phyloP scores from a whole-genome alignment of 2,888 invertebrate species.

The Pandemis cinnamomeana region DNA sequence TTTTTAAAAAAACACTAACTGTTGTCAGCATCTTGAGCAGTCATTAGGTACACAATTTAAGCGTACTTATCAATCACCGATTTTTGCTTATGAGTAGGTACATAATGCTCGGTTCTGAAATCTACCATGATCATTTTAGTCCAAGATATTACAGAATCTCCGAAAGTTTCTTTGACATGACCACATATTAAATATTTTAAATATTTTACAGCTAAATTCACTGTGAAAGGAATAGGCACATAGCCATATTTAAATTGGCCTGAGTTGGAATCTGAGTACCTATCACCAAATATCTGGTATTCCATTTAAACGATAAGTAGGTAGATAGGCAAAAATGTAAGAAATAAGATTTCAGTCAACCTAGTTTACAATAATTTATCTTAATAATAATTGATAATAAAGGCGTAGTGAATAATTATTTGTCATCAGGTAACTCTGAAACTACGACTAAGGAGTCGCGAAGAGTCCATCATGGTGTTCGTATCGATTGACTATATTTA shows the following conservation, averaged over 20 bases:
- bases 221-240: neutral
- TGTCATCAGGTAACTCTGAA: too few species aligned
- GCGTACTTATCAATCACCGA: too few species aligned
- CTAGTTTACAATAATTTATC: neutral
- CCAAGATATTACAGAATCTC: neutral
- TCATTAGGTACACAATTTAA: too few species aligned
- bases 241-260: neutral
- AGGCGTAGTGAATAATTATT: too few species aligned
- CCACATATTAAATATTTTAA: neutral
- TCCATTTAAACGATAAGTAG: constrained; percentile 5
- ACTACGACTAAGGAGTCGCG: too few species aligned
- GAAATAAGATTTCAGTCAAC: neutral
- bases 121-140: neutral
- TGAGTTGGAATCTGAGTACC: neutral
- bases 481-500: too few species aligned
- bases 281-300: neutral
- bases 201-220: neutral
- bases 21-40: too few species aligned
- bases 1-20: too few species aligned
- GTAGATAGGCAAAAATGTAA: constrained; percentile 1
- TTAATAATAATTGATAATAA: neutral
- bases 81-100: too few species aligned
- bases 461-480: too few species aligned
- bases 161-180: neutral
- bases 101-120: too few species aligned